A percentile compares a stretch with the other conserved stretches of the same genome.
Evolutionary conservation across 2,888 invertebrate genomes (phyloP).

Genomic region (Alcis repandata): DNA sequence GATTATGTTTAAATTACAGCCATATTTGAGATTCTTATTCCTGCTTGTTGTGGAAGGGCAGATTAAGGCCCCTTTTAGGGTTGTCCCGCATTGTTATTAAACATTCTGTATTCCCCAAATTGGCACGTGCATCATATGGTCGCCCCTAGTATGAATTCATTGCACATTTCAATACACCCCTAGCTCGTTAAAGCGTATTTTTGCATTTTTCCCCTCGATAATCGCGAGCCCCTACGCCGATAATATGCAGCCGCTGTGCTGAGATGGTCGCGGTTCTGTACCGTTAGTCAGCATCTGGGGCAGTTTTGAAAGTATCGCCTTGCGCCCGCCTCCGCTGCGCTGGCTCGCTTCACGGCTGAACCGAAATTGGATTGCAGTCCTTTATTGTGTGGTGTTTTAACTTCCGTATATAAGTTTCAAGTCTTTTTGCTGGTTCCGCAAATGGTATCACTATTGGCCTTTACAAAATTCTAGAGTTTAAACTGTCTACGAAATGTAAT

Average conservation of each 20-base stretch:
- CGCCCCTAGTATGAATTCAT: conserved; percentile 11
- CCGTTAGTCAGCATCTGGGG: conserved; percentile 84
- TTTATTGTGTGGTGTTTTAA: conserved; percentile 61
- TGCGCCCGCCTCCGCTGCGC: conserved; percentile 40
- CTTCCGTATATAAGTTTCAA: conserved; percentile 39
- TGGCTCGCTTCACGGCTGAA: conserved; percentile 54
- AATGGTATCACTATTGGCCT: neutral
- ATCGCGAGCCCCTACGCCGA: conserved; percentile 48
- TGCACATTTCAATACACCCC: conserved; percentile 28
- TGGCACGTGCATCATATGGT: conserved; percentile 9
- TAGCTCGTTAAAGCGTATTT: conserved; percentile 7
- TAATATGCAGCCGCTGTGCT: conserved; percentile 74
- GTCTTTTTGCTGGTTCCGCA: neutral
- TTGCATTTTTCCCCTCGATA: conserved; percentile 40
- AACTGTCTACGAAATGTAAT: too few species aligned
- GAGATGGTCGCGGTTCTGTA: conserved; percentile 73
- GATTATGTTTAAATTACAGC: conserved; percentile 2
- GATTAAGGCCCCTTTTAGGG: conserved; percentile 9
- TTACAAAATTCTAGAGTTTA: too few species aligned
- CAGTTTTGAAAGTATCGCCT: conserved; percentile 83
- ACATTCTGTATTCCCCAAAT: conserved; percentile 4
- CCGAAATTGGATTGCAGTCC: conserved; percentile 74
- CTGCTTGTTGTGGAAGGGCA: conserved; percentile 12
- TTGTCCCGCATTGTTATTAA: neutral
- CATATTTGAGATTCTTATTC: conserved; percentile 9